Evolutionary conservation across 2,797 vertebrate genomes (phyloP).

Genomic region (Poeciliopsis paucimaculata): DNA sequence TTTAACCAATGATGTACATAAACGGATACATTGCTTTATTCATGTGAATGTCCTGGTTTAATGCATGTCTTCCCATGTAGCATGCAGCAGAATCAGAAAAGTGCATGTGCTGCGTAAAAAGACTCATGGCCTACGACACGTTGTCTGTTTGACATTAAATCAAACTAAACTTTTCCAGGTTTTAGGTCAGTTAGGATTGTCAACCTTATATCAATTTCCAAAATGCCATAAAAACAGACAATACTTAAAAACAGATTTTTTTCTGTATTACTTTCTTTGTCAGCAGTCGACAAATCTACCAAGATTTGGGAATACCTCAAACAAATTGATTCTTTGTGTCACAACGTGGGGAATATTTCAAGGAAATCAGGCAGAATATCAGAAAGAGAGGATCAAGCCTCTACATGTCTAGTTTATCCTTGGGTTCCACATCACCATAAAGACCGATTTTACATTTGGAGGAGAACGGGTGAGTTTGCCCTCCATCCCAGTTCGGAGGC

Average conservation of each 20-base stretch:
- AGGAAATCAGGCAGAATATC: neutral
- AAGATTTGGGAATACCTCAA: neutral
- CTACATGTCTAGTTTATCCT: neutral
- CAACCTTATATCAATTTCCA: neutral
- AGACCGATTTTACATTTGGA: neutral
- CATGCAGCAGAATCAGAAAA: neutral
- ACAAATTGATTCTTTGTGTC: neutral
- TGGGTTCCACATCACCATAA: neutral
- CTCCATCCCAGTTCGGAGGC: neutral
- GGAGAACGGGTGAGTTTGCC: neutral
- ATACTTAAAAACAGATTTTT: neutral
- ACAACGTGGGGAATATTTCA: neutral
- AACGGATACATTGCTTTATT: neutral
- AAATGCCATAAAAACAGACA: neutral
- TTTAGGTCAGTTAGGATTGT: neutral
- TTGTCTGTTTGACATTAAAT: neutral
- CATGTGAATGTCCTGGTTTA: neutral
- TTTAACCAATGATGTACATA: conserved; percentile 39
- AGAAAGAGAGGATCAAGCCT: neutral
- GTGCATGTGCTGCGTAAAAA: neutral
- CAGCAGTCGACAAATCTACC: neutral
- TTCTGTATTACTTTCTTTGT: neutral
- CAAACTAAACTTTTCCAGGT: neutral
- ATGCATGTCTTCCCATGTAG: neutral
- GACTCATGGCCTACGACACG: too few species aligned